Base-by-base conservation (phyloP, 1,140 invertebrate genomes). In the Parapsyche elsis region DNA sequence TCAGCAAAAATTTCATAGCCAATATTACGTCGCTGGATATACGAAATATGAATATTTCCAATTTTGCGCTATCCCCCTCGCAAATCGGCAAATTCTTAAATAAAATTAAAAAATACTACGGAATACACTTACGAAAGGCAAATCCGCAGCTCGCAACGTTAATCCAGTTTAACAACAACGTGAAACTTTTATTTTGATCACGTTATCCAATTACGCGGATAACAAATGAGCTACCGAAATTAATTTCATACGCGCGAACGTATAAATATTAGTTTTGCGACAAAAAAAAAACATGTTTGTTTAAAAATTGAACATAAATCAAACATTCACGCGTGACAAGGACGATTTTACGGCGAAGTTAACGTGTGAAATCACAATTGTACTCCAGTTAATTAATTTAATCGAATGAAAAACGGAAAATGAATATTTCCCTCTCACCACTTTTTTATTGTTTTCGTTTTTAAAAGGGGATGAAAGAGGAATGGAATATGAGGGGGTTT, bases 101-200 rank as follows among this genome's bases (percentile, higher is more conserved):
- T 38, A 38, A 38, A 38, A 38, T 38, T 38, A 38, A 38, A n/a
- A 38, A 38, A 38, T 38, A 38, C 30, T 38, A 38, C 30, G 30
- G 7, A 38, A 38, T 38, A 61, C 57, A 16, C 16, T 61, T 61
- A 19, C 57, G 57, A 61, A 19, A 19, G 21, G 57, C 57, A 61
- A 61, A 21, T 16, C 57, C 14, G 16, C 30, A 38, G 30, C 30
- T 38, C 30, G 30, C 30, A 7, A 38, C 30, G 57, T 61, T 61
- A 61, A 61, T 61, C 16, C 16, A 61, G 16, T 53, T 16, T 53
- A 1, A 61, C 10, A 61, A 61, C 16, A 61, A 61, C 14, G 16
- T 61, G 49, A 53, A 61, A 61, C 57, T 61, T 61, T 61, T 21
- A 61, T 61, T 61, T 21, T 21, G 16, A 61, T 38, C 7, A 38